Base-by-base conservation (phyloP, 92 coral and sea anemone genomes). In the Anthopleura xanthogrammica region DNA sequence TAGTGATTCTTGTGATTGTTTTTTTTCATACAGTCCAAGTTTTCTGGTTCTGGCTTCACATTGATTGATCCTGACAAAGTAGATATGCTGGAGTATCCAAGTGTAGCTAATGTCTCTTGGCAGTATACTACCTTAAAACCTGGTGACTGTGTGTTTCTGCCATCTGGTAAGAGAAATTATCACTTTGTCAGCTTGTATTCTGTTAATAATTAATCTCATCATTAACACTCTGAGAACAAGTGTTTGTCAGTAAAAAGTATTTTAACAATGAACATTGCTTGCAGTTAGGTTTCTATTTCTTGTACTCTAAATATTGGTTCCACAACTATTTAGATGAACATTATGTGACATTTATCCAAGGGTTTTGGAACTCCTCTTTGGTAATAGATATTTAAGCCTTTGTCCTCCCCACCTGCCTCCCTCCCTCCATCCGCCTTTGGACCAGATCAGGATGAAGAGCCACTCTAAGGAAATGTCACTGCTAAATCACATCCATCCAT, bases 141-240 rank as follows among this genome's bases (percentile, higher is more conserved):
- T 58, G 99, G 99, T 12, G 99, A 96, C 80, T 96, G 99, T 83
- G 88, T 96, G 58, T 96, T 92, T 54, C 91, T 96, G 23, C 99
- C 99, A 77, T 80, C 95, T 87, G 98, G 99, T 96, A 91, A 16
- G 65, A 64, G 4, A 20, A n/a, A 52, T 52, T 6, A 39, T 40
- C 50, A 36, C 57, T 1, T 11, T 72, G 66, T 13, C 48, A 68
- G 57, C 60, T 66, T 72, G 22, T 52, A 14, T 16, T 82, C 58
- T 17, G 23, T 70, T 65, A 36, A 29, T 29, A 29, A 41, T 72
- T 64, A 46, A 41, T 46, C 77, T 66, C 22, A 50, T 23, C 65
- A 58, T 82, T 4, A 29, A 19, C 79, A 52, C 60, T 76, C 39
- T n/a, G 39, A 74, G 13, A 74, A 46, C 50, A 46, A 46, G 7